A percentile compares a stretch with the other conserved stretches of the same genome.
Evolutionary conservation across 64 coral and sea anemone genomes (phyloP).

Genomic region (Acropora tenuis): DNA sequence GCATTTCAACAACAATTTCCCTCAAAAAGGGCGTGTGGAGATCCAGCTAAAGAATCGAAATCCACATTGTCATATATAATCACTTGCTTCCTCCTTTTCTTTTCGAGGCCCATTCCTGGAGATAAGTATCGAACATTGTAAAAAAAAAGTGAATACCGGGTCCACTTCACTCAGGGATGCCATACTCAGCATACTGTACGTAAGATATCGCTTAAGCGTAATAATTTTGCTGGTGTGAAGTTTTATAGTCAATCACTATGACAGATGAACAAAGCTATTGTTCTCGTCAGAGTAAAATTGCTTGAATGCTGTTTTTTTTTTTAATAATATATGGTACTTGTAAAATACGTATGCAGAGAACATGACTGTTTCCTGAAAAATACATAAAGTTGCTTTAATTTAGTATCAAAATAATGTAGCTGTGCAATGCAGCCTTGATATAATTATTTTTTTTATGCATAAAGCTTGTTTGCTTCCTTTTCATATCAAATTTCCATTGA

Average conservation of each 20-base stretch:
- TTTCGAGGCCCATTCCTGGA: constrained; percentile 32
- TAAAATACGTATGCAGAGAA: neutral
- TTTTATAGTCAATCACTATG: neutral
- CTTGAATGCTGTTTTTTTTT: neutral
- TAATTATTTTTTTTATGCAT: too few species aligned
- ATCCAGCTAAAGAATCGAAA: neutral
- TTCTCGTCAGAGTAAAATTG: neutral
- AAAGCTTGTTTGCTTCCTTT: neutral
- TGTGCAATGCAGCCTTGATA: too few species aligned
- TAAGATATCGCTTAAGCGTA: neutral
- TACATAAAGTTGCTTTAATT: too few species aligned
- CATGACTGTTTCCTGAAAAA: too few species aligned
- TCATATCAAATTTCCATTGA: neutral
- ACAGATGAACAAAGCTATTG: neutral
- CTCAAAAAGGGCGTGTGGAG: too few species aligned
- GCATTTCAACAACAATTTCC: too few species aligned
- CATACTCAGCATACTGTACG: neutral
- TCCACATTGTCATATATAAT: too few species aligned
- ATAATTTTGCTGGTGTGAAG: neutral
- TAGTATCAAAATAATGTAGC: neutral
- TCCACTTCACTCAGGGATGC: neutral
- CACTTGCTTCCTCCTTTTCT: neutral
- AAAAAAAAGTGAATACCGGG: neutral
- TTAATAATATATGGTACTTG: neutral
- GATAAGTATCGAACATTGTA: constrained; percentile 46